Base-by-base conservation (phyloP, 2,797 vertebrate species). In the Streptopelia turtur region DNA sequence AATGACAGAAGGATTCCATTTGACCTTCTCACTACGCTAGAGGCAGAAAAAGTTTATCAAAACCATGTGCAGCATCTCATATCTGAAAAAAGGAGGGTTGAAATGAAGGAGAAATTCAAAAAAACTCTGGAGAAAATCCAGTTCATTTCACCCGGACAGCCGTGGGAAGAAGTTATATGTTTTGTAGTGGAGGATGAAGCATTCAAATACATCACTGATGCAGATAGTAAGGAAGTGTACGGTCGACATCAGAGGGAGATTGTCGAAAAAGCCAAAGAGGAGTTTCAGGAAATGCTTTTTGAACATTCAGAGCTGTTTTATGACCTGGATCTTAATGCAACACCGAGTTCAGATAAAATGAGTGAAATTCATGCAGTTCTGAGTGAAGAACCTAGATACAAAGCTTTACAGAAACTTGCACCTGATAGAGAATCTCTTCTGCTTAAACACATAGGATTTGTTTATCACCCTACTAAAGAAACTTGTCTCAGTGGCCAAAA, bases 271-370 rank as follows among this genome's bases (percentile, higher is more conserved):
- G 99, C 99, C 98, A 99, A 99, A 98, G 99, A 99, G 97, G 99
- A 99, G 97, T 99, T 99, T 98, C 99, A 99, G 98, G 99, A 99
- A 99, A 99, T 99, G 99, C 99, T 99, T 97, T 99, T 99, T 97
- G 99, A 99, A 97, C 99, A 99, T 56, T 99, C 99, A 16, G 99
- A 99, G 97, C 98, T 99, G 28, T 99, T 99, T 98, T 99, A 99
- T 96, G 99, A 99, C 98, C 97, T 99, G 97, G 99, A 99, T 98
- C 98, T 99, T 86, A 99, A 99, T 80, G 99, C 99, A 96, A 99
- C 99, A 60, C 99, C 99, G 33, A 99, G 99, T 97, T 99, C 98
- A 82, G 99, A 99, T 98, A 99, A 99, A 98, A 99, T 99, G 99
- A 99, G 98, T 83, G 99, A 99, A 96, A 99, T 99, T 94, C 99